Evolutionary conservation across 2,797 vertebrate genomes (phyloP), one percentile per base, ranked within the genome.

Genomic region (Epinephelus awoara): DNA sequence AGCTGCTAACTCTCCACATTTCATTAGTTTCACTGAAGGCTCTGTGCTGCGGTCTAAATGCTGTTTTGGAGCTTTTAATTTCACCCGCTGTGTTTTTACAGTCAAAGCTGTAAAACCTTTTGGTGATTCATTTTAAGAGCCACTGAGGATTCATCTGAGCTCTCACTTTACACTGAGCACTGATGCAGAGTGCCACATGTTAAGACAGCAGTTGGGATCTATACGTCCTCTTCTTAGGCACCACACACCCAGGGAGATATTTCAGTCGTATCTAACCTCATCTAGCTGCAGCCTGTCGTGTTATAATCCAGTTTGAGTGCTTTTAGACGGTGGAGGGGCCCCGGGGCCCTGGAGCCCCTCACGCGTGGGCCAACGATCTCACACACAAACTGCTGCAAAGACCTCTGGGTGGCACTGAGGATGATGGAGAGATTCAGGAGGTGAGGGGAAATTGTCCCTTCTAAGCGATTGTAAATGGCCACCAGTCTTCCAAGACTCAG

Each of bases 271-370:
- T 46, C 51, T 77, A 85, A 86, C 83, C 25, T 80, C 58, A 74
- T 86, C 56, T 17, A 18, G 68, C 81, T 69, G 64, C 67, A 64
- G 63, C 34, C 58, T 57, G 13, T 18, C 59, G 65, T 76, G 54
- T 72, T 49, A 46, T 85, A 83, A 92, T 82, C 77, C 66, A 49
- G 46, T 88, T 79, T 80, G 67, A 65, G 42, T 49, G 64, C 64
- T 66, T 64, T 55, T 49, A 74, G 38, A 65, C 0, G 54, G 52
- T 7, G 38, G 70, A 13, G 66, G 59, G 67, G 67, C 25, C 68
- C 47, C 75, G 7, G 3, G n/a, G 54, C 56, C 27, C 11, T 6
- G 7, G 40, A 34, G 34, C 34, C 40, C 40, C 10, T 11, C 10
- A 13, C n/a, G 34, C 5, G 13, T 51, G 72, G 42, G 49, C 38